Evolutionary conservation across 2,113 vertebrate genomes (phyloP), one percentile per base, ranked within the genome.

Genomic region (Polyodon spathula): DNA sequence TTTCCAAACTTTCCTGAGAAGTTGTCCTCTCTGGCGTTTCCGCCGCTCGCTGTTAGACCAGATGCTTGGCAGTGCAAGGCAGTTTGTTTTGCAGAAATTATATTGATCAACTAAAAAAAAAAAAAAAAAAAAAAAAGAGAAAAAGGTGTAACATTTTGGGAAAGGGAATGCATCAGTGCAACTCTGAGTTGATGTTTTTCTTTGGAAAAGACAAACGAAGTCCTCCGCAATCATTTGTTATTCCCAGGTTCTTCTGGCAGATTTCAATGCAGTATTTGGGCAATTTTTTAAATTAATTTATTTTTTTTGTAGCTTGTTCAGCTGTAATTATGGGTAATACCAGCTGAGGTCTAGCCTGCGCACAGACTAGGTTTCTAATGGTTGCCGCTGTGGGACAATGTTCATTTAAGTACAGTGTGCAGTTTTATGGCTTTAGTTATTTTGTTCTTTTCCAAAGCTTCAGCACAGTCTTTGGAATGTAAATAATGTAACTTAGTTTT

Each of bases 401-500:
- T 60, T 64, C 52, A 55, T 41, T 60, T 58, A 43, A 58, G 54
- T 39, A n/a, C n/a, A n/a, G n/a, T n/a, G 48, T 64, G 59, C 41
- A 43, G 70, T 59, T 68, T 64, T 65, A 61, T 64, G 73, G 74
- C 77, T 80, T 70, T 77, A 76, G 72, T 82, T 74, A 85, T 88
- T 87, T 67, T 62, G 62, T 60, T 64, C 62, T 64, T 57, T 64
- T 52, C 40, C 38, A 60, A 46, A 56, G 44, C 75, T 56, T 76
- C 81, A 77, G 79, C 69, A 64, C 64, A 69, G 70, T 72, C 69
- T 81, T 82, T 76, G 80, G 74, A 77, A 71, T 88, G 86, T 87
- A 88, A 83, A 89, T 86, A 86, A 75, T 83, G 75, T 79, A 81
- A 73, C 73, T 82, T 84, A 74, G 68, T 77, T 82, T 80, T 68